A percentile compares a stretch with the other conserved stretches of the same genome.
Conservation (phyloP, 2,113 vertebrate species). For the Silurus asotus region DNA sequence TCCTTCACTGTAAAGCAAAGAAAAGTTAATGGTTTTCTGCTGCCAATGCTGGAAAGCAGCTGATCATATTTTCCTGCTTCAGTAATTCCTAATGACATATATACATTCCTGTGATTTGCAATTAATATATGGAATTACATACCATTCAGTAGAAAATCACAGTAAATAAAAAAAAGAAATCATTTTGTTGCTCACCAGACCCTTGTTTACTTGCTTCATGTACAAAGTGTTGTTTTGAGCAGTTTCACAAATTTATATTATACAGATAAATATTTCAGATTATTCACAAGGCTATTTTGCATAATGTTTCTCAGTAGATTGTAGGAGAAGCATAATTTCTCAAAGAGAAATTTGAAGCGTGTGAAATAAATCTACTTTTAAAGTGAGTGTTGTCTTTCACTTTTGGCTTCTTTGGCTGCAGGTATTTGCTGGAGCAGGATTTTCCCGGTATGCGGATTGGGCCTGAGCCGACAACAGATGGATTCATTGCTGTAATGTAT, state of each 20-base stretch:
- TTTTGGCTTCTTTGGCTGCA: conserved; percentile 49
- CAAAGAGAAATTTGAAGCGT: not conserved
- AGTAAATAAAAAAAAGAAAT: no score
- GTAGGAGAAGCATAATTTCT: not conserved
- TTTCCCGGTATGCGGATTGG: conserved; percentile 97
- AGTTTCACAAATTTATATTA: not conserved
- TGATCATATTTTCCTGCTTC: not conserved
- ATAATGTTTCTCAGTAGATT: not conserved
- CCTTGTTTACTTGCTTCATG: not conserved
- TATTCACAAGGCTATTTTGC: not conserved
- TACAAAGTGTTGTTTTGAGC: not conserved
- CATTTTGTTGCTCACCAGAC: not conserved
- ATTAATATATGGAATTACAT: not conserved
- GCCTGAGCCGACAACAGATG: conserved; percentile 94
- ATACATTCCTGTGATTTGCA: not conserved
- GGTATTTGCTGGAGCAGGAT: conserved; percentile 92
- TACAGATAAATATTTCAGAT: not conserved
- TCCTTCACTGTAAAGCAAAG: not conserved
- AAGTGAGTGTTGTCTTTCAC: not conserved
- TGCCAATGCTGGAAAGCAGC: not conserved
- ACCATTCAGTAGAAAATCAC: not conserved
- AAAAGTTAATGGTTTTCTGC: conserved; percentile 12
- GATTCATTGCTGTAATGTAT: conserved; percentile 97
- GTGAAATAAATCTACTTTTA: not conserved
- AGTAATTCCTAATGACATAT: not conserved